Percentiles rank a stretch among this genome's conserved stretches.
Conservation (phyloP, 92 coral and sea anemone genomes). For the Palythoa heliodiscus region DNA sequence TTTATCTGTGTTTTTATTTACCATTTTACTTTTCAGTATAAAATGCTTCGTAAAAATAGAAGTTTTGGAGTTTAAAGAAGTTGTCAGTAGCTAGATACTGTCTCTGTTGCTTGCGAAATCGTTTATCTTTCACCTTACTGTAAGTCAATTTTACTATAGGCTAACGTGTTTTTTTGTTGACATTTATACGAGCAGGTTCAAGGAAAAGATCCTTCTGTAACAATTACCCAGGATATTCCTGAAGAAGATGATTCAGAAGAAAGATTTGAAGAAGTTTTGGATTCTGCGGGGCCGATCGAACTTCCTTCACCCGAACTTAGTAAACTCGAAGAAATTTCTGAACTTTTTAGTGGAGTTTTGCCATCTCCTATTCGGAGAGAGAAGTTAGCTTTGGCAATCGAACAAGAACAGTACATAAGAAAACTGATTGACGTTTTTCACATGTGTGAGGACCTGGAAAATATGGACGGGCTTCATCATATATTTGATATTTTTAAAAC, state of each 20-base stretch:
- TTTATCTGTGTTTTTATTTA: neutral
- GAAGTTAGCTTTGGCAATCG: slow-evolving; percentile 92
- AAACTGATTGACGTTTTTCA: slow-evolving; percentile 92
- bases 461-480: slow-evolving; percentile 92
- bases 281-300: slow-evolving; percentile 96
- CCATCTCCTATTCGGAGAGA: slow-evolving; percentile 93
- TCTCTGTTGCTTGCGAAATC: slow-evolving; percentile 55
- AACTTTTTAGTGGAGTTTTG: slow-evolving; percentile 88
- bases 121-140: slow-evolving; percentile 16
- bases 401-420: slow-evolving; percentile 93
- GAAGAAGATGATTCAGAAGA: slow-evolving; percentile 98
- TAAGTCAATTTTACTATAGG: slow-evolving; percentile 31
- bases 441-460: slow-evolving; percentile 98
- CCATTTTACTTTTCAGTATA: slow-evolving; percentile 3
- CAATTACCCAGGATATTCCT: slow-evolving; percentile 92
- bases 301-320: slow-evolving; percentile 96
- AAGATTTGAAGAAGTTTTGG: slow-evolving; percentile 96
- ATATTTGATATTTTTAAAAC: slow-evolving; percentile 95
- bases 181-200: slow-evolving; percentile 77
- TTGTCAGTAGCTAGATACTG: neutral
- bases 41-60: neutral
- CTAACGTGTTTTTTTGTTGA: slow-evolving; percentile 48
- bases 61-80: slow-evolving; percentile 33
- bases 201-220: slow-evolving; percentile 99
- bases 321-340: slow-evolving; percentile 92